Conservation (phyloP, 2,888 invertebrate species). For the Epinotia ramella region DNA sequence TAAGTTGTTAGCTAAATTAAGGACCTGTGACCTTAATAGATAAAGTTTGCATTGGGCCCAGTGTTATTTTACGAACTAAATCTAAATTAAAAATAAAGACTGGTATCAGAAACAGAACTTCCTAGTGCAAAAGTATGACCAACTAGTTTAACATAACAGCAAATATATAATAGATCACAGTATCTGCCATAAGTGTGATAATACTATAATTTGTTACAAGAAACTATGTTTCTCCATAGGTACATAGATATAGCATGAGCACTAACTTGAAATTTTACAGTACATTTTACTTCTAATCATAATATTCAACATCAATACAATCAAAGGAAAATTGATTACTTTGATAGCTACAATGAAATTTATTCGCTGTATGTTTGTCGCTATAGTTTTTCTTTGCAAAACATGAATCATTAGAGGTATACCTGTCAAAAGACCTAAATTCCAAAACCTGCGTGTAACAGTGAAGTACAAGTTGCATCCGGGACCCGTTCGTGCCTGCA, state of each 20-base stretch:
- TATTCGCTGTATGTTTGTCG: constrained; percentile 64
- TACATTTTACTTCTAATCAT: constrained; percentile 57
- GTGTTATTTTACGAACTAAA: not conserved
- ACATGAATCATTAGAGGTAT: constrained; percentile 66
- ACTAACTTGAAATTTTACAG: constrained; percentile 58
- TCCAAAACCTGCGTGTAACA: constrained; percentile 72
- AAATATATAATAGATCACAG: constrained; percentile 71
- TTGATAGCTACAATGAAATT: constrained; percentile 55
- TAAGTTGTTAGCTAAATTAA: constrained; percentile 8
- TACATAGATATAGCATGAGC: constrained; percentile 58
- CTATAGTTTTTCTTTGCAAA: constrained; percentile 54
- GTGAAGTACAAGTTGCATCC: constrained; percentile 69
- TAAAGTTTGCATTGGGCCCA: not conserved
- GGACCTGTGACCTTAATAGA: constrained; percentile 13
- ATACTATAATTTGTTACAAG: constrained; percentile 58
- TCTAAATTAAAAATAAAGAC: too few relatives aligned
- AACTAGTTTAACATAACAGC: constrained; percentile 58
- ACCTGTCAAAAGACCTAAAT: constrained; percentile 76
- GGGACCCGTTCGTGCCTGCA: constrained; percentile 60
- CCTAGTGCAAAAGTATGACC: not conserved
- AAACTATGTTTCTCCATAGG: constrained; percentile 52
- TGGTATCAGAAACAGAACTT: not conserved
- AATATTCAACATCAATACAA: constrained; percentile 69
- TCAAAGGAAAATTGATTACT: constrained; percentile 56
- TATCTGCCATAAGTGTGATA: constrained; percentile 63